Percentiles rank a stretch among this genome's conserved stretches.
Conservation (phyloP, 2,113 vertebrate species). For the Caretta caretta region DNA sequence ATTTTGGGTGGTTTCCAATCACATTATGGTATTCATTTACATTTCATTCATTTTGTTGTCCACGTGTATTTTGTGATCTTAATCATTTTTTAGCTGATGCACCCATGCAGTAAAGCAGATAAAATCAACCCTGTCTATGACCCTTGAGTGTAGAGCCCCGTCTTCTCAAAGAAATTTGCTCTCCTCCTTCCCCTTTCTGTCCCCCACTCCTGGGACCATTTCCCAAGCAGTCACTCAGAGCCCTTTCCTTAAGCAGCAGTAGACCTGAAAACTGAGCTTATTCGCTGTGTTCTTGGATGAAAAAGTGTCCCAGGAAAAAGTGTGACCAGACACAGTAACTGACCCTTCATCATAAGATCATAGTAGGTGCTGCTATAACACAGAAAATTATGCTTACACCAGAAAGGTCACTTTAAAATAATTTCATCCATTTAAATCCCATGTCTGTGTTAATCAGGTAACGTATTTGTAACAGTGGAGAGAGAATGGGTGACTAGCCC, state of each 20-base stretch:
- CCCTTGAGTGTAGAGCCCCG: neutral
- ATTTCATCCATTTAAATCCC: neutral
- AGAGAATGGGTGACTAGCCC: neutral
- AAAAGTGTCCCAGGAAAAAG: conserved; percentile 21
- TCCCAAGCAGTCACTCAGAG: neutral
- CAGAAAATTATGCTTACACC: conserved; percentile 5
- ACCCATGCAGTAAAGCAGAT: neutral
- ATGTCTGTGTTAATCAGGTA: neutral
- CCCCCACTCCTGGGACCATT: neutral
- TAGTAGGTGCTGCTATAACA: conserved; percentile 23
- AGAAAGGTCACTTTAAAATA: neutral
- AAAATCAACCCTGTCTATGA: conserved; percentile 34
- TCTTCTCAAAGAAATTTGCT: neutral
- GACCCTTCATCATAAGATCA: conserved; percentile 18
- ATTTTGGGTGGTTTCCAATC: neutral
- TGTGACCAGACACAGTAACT: conserved; percentile 51
- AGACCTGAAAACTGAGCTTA: conserved; percentile 38
- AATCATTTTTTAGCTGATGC: neutral
- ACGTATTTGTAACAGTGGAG: neutral
- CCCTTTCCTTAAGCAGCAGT: neutral
- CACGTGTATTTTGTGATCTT: neutral
- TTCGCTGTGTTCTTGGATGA: conserved; percentile 29
- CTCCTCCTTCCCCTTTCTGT: neutral
- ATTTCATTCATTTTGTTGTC: neutral
- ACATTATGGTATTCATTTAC: neutral